phyloP scores from a whole-genome alignment of 2,113 vertebrate genomes.

The Chaenocephalus aceratus region DNA sequence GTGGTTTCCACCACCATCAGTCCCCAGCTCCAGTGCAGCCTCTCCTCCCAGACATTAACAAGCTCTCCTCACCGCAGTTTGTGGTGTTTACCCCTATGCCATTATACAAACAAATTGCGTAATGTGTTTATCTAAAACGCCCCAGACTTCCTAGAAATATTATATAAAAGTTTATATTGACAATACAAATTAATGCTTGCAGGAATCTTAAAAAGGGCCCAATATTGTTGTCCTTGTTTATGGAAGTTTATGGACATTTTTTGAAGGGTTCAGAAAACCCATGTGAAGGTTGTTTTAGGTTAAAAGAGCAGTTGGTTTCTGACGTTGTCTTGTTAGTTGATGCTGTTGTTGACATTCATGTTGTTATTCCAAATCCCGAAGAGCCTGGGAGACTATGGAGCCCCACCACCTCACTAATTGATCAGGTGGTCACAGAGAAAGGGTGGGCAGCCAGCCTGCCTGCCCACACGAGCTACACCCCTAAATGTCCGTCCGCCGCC shows the following conservation, averaged over 20 bases:
- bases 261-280: conserved; percentile 6
- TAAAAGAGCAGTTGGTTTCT: conserved; percentile 17
- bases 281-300: neutral
- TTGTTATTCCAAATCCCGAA: conserved; percentile 54
- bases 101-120: conserved; percentile 77
- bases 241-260: conserved; percentile 25
- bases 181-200: conserved; percentile 67
- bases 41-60: conserved; percentile 74
- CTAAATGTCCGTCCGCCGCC: conserved; percentile 58
- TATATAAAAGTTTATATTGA: conserved; percentile 69
- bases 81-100: conserved; percentile 74
- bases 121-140: conserved; percentile 73
- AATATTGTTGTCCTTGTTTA: conserved; percentile 21
- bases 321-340: neutral
- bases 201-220: conserved; percentile 45
- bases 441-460: conserved; percentile 68
- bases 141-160: conserved; percentile 52
- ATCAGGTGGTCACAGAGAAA: conserved; percentile 69
- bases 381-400: conserved; percentile 50
- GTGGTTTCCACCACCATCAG: conserved; percentile 45
- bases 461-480: conserved; percentile 72
- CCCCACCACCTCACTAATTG: conserved; percentile 70
- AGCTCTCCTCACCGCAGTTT: conserved; percentile 71
- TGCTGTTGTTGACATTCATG: conserved; percentile 53
- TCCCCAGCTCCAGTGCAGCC: conserved; percentile 45